These are phyloP conservation scores for Channa maculata DNA, from an alignment of 2,113 vertebrate genomes.

Conservation along the genomic window DNA sequence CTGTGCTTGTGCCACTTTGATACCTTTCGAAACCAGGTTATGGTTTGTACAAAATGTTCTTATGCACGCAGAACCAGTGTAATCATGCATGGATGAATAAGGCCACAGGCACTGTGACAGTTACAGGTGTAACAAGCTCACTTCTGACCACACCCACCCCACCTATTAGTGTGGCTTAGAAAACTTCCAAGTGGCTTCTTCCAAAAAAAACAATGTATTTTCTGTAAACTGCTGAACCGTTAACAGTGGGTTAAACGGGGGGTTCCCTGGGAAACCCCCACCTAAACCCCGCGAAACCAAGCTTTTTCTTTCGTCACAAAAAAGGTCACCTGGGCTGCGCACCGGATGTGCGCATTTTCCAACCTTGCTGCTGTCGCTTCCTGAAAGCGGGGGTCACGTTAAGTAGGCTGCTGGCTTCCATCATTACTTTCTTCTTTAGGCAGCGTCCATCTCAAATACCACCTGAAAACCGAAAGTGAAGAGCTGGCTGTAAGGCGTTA, in stretches of 20 bases:
- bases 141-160: background rate
- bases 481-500: background rate
- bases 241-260: no score
- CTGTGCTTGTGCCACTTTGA: background rate
- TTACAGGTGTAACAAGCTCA: background rate
- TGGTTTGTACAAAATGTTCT: no score
- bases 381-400: constrained; percentile 34
- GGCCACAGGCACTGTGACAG: background rate
- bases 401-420: background rate
- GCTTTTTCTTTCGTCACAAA: background rate
- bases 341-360: background rate
- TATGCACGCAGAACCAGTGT: no score
- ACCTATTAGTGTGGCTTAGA: background rate
- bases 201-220: no score
- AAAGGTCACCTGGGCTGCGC: constrained; percentile 26
- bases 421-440: background rate
- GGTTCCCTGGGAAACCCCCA: background rate
- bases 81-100: no score
- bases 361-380: constrained; percentile 28
- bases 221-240: background rate
- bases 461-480: background rate
- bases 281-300: background rate
- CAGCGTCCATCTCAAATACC: background rate
- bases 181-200: no score
- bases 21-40: no score